These are phyloP conservation scores for Egretta garzetta DNA, from an alignment of 2,113 vertebrate species.

Conservation along the genomic window DNA sequence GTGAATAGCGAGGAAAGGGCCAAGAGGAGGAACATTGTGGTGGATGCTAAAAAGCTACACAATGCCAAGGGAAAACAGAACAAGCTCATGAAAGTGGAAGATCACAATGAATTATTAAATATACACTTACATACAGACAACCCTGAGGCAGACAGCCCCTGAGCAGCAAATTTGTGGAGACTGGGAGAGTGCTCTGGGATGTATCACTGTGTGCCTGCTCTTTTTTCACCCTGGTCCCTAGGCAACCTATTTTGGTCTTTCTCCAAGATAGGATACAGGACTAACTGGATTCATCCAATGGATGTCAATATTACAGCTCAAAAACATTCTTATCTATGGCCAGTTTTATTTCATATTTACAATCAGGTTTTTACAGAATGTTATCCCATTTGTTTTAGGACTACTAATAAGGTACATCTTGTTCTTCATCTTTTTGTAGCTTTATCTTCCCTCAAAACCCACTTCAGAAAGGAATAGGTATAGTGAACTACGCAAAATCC, in stretches of 20 bases:
- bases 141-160: background rate
- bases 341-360: background rate
- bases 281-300: background rate
- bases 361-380: background rate
- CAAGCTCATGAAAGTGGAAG: background rate
- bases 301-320: background rate
- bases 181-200: background rate
- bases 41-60: background rate
- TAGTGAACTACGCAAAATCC: background rate
- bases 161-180: background rate
- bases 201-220: background rate
- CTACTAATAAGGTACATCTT: background rate
- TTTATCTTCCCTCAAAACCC: background rate
- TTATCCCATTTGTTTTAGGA: background rate
- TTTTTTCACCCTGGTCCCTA: background rate
- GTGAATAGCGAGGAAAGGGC: background rate
- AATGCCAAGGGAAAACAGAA: background rate
- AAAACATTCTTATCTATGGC: background rate
- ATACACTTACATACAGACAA: background rate
- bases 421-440: background rate
- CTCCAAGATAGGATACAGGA: background rate
- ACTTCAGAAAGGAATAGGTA: background rate
- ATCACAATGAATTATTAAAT: conserved; percentile 38
- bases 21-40: background rate
- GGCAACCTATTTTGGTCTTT: background rate